phyloP scores from a whole-genome alignment of 2,113 vertebrate species.

The Aptenodytes forsteri region DNA sequence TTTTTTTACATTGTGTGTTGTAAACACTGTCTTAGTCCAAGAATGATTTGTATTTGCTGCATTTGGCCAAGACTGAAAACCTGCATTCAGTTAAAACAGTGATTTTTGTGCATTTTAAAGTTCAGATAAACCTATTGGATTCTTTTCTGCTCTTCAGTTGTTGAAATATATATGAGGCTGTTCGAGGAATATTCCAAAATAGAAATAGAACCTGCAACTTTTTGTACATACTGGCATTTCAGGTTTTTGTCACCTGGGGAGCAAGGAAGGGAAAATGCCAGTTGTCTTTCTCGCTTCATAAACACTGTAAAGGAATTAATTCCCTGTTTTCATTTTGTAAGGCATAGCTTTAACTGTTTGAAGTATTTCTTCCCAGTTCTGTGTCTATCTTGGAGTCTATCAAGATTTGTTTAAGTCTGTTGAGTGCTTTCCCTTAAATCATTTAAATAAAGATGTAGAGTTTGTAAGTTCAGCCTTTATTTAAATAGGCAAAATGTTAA shows the following conservation, averaged over 20 bases:
- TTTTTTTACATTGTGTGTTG: background rate
- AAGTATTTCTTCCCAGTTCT: background rate
- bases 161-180: background rate
- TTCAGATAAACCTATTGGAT: background rate
- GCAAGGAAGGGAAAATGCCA: background rate
- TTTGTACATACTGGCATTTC: background rate
- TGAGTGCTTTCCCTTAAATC: background rate
- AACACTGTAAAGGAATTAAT: background rate
- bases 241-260: background rate
- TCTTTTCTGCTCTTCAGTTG: background rate
- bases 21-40: background rate
- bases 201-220: background rate
- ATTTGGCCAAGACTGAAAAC: background rate
- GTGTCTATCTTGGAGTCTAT: background rate
- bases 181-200: background rate
- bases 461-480: background rate
- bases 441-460: background rate
- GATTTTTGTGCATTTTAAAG: background rate
- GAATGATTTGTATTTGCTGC: background rate
- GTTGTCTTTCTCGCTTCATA: background rate
- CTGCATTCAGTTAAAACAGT: background rate
- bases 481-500: background rate
- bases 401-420: background rate
- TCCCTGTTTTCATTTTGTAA: background rate
- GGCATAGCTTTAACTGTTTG: background rate